Evolutionary conservation across 2,888 invertebrate genomes (phyloP).

Genomic region (Ormyrus rosae): DNA sequence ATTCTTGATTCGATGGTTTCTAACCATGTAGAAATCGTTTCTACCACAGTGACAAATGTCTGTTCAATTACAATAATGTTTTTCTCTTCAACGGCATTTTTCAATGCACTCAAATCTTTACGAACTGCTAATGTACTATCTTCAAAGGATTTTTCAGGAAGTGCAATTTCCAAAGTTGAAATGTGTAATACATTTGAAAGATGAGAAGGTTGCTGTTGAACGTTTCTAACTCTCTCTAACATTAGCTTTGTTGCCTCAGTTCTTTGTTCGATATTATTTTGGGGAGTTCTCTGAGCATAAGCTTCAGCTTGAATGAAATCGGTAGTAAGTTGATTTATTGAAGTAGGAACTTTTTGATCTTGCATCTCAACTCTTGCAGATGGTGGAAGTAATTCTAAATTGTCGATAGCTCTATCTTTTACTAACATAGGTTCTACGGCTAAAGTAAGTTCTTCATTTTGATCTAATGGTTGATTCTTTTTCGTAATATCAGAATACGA

Average conservation of each 20-base stretch:
- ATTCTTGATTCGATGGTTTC: constrained; percentile 90
- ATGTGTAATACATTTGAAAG: constrained; percentile 81
- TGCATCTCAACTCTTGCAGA: not conserved
- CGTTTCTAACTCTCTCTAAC: constrained; percentile 78
- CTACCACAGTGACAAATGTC: constrained; percentile 85
- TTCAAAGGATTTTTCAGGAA: constrained; percentile 77
- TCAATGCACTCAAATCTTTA: constrained; percentile 79
- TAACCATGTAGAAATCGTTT: constrained; percentile 89
- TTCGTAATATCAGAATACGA: constrained; percentile 67
- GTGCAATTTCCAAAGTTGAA: constrained; percentile 78
- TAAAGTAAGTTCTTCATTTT: constrained; percentile 63
- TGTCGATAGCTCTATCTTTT: constrained; percentile 59
- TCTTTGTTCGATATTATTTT: constrained; percentile 76
- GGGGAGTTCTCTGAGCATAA: constrained; percentile 59
- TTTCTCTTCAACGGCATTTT: constrained; percentile 80
- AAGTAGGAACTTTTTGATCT: not conserved
- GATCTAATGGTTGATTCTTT: constrained; percentile 21
- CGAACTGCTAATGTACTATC: constrained; percentile 79
- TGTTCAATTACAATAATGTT: constrained; percentile 80
- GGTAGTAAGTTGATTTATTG: constrained; percentile 48
- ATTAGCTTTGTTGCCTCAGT: constrained; percentile 78
- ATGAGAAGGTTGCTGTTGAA: constrained; percentile 78
- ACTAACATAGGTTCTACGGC: constrained; percentile 61
- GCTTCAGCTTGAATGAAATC: constrained; percentile 65
- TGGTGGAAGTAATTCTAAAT: constrained; percentile 58